Conservation (phyloP, 2,113 vertebrate genomes). For the Willisornis vidua region DNA sequence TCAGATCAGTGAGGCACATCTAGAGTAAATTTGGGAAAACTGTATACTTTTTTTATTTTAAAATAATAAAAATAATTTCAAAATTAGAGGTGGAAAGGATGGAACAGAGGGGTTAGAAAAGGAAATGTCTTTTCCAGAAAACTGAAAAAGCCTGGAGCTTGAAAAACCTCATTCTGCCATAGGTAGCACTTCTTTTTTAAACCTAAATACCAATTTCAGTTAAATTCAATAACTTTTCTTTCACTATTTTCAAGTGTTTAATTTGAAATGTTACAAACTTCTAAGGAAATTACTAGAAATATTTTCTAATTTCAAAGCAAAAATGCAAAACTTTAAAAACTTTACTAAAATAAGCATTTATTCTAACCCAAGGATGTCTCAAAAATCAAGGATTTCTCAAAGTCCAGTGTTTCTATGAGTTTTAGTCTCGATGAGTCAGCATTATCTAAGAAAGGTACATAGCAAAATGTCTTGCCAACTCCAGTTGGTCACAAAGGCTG, state of each 20-base stretch:
- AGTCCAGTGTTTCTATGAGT: background rate
- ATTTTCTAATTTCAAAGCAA: background rate
- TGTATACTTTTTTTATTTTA: background rate
- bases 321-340: background rate
- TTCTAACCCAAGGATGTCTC: background rate
- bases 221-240: background rate
- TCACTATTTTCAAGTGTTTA: background rate
- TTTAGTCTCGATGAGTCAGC: background rate
- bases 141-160: background rate
- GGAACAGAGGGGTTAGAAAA: background rate
- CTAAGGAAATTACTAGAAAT: background rate
- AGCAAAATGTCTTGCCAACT: background rate
- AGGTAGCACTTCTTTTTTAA: background rate
- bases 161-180: accelerated
- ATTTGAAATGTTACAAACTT: background rate
- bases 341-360: background rate
- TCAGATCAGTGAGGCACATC: background rate
- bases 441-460: background rate
- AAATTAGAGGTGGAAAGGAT: background rate
- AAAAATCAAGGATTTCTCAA: background rate
- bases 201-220: background rate
- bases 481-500: background rate
- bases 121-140: background rate
- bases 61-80: background rate
- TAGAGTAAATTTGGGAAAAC: background rate